phyloP scores from a whole-genome alignment of 1,140 invertebrate species.

The Platyura marginata region DNA sequence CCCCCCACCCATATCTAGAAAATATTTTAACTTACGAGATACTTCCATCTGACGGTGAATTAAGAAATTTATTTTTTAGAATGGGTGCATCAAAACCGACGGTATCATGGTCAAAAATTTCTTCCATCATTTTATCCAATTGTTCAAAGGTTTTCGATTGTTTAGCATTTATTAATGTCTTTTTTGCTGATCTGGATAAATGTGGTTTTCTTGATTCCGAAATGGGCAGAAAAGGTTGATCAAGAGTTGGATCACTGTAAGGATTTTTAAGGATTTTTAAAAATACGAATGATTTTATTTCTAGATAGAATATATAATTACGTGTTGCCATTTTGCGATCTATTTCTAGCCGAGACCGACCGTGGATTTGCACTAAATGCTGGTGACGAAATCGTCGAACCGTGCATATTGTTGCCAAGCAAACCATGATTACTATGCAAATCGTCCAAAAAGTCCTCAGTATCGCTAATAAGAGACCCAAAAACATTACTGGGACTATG shows the following conservation, averaged over 20 bases:
- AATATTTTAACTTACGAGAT: background rate
- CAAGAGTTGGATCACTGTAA: background rate
- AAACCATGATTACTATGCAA: constrained; percentile 21
- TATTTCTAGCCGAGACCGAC: too few relatives aligned
- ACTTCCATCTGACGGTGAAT: constrained; percentile 17
- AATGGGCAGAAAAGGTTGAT: background rate
- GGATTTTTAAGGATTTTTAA: background rate
- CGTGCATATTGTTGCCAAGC: constrained; percentile 8
- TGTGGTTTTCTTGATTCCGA: background rate
- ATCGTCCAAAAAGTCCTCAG: constrained; percentile 33
- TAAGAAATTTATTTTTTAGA: constrained; percentile 7
- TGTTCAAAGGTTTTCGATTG: constrained; percentile 23
- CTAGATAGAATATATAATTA: background rate
- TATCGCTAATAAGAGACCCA: constrained; percentile 31
- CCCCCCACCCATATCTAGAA: too few relatives aligned
- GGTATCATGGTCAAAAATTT: constrained; percentile 19
- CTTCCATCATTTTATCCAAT: constrained; percentile 24
- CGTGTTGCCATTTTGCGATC: background rate
- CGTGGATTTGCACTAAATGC: too few relatives aligned
- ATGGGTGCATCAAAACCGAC: constrained; percentile 6
- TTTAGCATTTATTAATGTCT: constrained; percentile 13
- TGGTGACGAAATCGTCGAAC: constrained; percentile 7
- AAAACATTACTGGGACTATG: constrained; percentile 28
- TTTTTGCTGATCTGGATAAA: too few relatives aligned
- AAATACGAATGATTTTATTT: background rate